Conservation (phyloP, 2,113 vertebrate species). For the Datnioides undecimradiatus region DNA sequence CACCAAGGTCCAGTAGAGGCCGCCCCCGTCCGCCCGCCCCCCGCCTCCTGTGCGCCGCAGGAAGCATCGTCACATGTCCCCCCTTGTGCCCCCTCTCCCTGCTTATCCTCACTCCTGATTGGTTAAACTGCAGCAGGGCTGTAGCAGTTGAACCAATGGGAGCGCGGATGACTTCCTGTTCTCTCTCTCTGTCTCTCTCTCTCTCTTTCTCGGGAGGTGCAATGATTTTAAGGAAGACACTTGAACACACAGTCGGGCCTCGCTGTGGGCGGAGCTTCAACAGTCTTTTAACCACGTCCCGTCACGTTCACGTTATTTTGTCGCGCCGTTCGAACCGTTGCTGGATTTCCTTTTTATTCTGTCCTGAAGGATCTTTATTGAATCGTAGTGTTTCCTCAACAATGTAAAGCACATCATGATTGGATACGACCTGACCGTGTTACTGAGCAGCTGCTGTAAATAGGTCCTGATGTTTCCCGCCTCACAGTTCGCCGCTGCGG, state of each 20-base stretch:
- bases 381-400: conserved; percentile 9
- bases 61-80: conserved; percentile 16
- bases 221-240: conserved; percentile 42
- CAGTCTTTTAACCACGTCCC: not conserved
- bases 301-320: not conserved
- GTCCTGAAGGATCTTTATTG: not conserved
- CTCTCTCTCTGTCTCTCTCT: too few relatives aligned
- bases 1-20: conserved; percentile 90
- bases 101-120: conserved; percentile 33
- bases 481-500: too few relatives aligned
- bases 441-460: conserved; percentile 45
- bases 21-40: not conserved
- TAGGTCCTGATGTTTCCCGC: too few relatives aligned
- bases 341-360: not conserved
- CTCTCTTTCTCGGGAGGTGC: conserved; percentile 57
- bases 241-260: conserved; percentile 24
- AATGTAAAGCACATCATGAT: not conserved
- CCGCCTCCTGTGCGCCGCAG: conserved; percentile 26
- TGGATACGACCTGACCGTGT: not conserved
- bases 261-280: not conserved
- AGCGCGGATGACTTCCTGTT: conserved; percentile 18
- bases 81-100: not conserved
- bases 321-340: not conserved
- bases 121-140: conserved; percentile 20
- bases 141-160: conserved; percentile 37